Evolutionary conservation across 2,113 vertebrate species (phyloP), one percentile per base, ranked within the genome.

Genomic region (Microtus montanus): DNA sequence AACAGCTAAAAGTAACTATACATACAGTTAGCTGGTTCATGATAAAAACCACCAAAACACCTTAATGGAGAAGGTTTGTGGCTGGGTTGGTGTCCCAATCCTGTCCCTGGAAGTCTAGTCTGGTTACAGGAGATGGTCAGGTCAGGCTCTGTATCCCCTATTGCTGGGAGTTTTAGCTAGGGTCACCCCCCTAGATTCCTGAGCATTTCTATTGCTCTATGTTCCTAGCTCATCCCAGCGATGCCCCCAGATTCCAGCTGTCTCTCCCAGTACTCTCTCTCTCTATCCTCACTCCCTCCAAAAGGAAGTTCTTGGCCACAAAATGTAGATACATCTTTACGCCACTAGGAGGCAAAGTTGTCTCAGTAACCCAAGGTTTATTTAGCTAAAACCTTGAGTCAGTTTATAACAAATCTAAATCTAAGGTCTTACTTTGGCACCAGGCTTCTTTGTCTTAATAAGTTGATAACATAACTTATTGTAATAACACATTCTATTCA

Each of bases 281-380:
- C 15, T n/a, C 15, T 4, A 63, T 63, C 22, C 61, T 28, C 10
- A 58, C 64, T 66, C 64, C 64, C 26, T 12, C 28, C 26, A 30
- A 71, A 63, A 44, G 77, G 24, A 20, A 7, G 28, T 68, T 38
- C 52, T 78, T 74, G 49, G 52, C 35, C 7, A 80, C 12, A 49
- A 66, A 74, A 7, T 58, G 73, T 61, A 70, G n/a, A 78, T 58
- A 28, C n/a, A 79, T n/a, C 8, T 2, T 91, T 66, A 4, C 2
- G 8, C 92, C 97, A 96, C 95, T 87, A 97, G 97, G 80, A 89
- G 97, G 96, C 94, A 94, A 92, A 68, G 49, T 87, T 73, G 87
- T 63, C 64, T 89, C 85, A 91, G 28, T 89, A 90, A 96, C 94
- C 74, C 54, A 22, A 88, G 10, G 49, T 35, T 54, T 33, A 5